Base-by-base conservation (phyloP, 1,140 invertebrate genomes). In the Ips nitidus region DNA sequence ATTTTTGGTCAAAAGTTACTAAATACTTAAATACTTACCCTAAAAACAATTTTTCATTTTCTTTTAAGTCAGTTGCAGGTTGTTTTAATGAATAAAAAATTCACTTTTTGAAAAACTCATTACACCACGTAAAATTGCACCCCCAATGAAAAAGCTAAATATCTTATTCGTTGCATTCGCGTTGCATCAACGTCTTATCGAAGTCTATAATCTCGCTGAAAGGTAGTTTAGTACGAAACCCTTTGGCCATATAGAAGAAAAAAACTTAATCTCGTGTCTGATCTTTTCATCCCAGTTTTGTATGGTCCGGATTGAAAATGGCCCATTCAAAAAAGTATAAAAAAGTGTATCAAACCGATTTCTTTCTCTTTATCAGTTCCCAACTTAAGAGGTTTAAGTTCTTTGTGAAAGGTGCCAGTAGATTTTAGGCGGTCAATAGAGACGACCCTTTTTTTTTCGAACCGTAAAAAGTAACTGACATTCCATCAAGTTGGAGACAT, bases 371-470 rank as follows among this genome's bases (percentile, higher is more conserved):
- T 58, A 57, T 66, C 64, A 66, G 64, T 45, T 22, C 55, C 64
- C 50, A 53, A 41, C 41, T 53, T 66, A 66, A 66, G 64, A 66
- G 64, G 64, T 66, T 66, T 66, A 66, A 66, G 57, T 57, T 66
- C 55, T 57, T 66, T 66, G 6, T 8, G 52, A 66, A 64, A 50
- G 64, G 64, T 57, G 43, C 8, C 64, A 47, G 64, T 66, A 57
- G 52, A 66, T 66, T 66, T 66, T 66, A 57, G 64, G 64, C 64
- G 64, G 64, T 53, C 47, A 66, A 66, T 66, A 66, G 43, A 66
- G 64, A 41, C 41, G 38, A 64, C 61, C 6, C 36, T 56, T 36
- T 64, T 41, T 64, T 64, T 66, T 66, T 22, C 4, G 39, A 5
- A 37, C 7, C 22, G 2, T 4, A 57, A 66, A 64, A 64, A 53